A percentile compares a stretch with the other conserved stretches of the same genome.
Evolutionary conservation across 2,113 vertebrate genomes (phyloP).

Genomic region (Eubucco bourcierii): DNA sequence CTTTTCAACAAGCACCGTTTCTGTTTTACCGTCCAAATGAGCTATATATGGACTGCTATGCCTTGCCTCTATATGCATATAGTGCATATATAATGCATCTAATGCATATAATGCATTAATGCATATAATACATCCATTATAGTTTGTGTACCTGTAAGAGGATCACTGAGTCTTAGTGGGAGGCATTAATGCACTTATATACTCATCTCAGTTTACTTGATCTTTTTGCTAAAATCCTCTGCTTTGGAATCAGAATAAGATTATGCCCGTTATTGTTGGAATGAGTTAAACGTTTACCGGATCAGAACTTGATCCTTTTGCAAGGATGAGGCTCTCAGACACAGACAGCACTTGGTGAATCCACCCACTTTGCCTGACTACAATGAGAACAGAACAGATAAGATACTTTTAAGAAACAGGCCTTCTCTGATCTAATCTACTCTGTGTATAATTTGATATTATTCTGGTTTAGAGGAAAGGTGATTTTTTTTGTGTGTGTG

Average conservation of each 20-base stretch:
- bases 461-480: conserved; percentile 41
- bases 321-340: neutral
- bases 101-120: too few relatives aligned
- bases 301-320: conserved; percentile 32
- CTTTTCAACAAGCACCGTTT: neutral
- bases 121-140: too few relatives aligned
- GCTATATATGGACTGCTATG: neutral
- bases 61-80: neutral
- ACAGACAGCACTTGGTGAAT: neutral
- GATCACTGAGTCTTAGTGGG: conserved; percentile 32
- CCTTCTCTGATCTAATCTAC: conserved; percentile 54
- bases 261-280: conserved; percentile 10
- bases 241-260: conserved; percentile 19
- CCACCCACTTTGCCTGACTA: neutral
- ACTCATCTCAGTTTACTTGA: neutral
- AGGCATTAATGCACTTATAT: conserved; percentile 9
- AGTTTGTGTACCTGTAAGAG: conserved; percentile 35
- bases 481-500: neutral
- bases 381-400: conserved; percentile 10
- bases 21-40: neutral
- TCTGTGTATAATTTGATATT: conserved; percentile 54
- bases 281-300: neutral
- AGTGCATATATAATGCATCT: too few relatives aligned
- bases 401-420: conserved; percentile 52
- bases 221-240: neutral